Base-by-base conservation (phyloP, 2,888 invertebrate genomes). In the Cheilosia pagana region DNA sequence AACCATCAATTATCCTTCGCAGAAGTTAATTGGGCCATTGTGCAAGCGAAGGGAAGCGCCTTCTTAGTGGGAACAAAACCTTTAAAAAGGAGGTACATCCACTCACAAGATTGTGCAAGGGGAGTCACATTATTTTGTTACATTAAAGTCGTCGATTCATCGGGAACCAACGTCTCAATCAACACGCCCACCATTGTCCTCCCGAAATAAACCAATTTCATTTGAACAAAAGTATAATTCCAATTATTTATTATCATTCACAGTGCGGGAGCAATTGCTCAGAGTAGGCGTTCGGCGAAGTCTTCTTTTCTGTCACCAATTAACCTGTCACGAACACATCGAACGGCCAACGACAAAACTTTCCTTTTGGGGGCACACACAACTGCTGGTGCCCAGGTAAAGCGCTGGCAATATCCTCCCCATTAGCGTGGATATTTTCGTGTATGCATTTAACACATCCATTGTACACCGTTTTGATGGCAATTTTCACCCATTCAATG, bases 401-500 rank as follows among this genome's bases (percentile, higher is more conserved):
- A 23, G 31, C 45, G 3, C 21, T 12, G 10, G 28, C 57, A 43
- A 48, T 43, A 48, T 43, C 60, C 70, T 57, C 52, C 41, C 41
- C 48, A 19, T 19, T 16, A 21, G 6, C 14, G 16, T 25, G n/a
- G 45, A 45, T 62, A 55, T 57, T 70, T 23, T 65, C 39, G 43
- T 76, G 75, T 87, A 86, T 81, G 78, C 83, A 63, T 83, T 87
- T 87, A 87, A 87, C 81, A 86, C 83, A 67, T 81, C 77, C 52
- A 85, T 87, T 87, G 83, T 86, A 65, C 67, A 62, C 53, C 77
- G 74, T 78, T 86, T 83, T 81, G 76, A 82, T 65, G 76, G 67
- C 74, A 77, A 76, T 77, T 72, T 77, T 78, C 81, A 57, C 78
- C 67, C 53, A 81, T 74, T 86, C 75, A 86, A 75, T 79, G 62